Evolutionary conservation across 2,888 invertebrate genomes (phyloP).

Genomic region (Leptopilina syphax): DNA sequence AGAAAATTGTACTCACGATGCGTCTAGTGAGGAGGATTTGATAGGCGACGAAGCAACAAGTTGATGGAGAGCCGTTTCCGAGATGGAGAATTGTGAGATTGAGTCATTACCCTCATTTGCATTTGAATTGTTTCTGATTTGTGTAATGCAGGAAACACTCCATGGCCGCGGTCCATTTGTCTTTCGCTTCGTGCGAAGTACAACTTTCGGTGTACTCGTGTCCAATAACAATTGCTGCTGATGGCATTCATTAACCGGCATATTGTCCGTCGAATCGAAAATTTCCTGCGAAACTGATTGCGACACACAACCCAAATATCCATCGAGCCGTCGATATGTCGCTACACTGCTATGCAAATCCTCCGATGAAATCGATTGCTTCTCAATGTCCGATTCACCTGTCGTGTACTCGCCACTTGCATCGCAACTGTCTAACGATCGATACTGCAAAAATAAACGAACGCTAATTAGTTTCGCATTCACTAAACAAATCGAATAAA

Average conservation of each 20-base stretch:
- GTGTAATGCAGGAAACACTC: constrained; percentile 92
- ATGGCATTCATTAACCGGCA: constrained; percentile 53
- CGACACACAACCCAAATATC: constrained; percentile 62
- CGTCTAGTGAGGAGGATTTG: constrained; percentile 72
- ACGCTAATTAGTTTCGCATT: not conserved
- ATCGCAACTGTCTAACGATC: constrained; percentile 86
- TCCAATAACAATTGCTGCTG: constrained; percentile 56
- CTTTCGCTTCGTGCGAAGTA: constrained; percentile 82
- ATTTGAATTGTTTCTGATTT: constrained; percentile 77
- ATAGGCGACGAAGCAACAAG: constrained; percentile 78
- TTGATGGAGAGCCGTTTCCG: constrained; percentile 91
- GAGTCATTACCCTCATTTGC: constrained; percentile 67
- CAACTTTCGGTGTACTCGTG: constrained; percentile 78
- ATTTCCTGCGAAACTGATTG: constrained; percentile 74
- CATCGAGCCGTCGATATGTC: constrained; percentile 79
- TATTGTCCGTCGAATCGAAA: constrained; percentile 67
- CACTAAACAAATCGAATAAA: not conserved
- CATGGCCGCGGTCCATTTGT: constrained; percentile 84
- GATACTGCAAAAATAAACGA: constrained; percentile 9
- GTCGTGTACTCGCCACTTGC: constrained; percentile 94
- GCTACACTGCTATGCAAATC: constrained; percentile 87
- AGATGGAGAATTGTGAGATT: constrained; percentile 85
- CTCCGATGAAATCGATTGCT: constrained; percentile 86
- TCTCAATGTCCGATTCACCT: constrained; percentile 83
- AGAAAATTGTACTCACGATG: constrained; percentile 66